Evolutionary conservation across 2,113 vertebrate genomes (phyloP).

Genomic region (Fregata magnificens): DNA sequence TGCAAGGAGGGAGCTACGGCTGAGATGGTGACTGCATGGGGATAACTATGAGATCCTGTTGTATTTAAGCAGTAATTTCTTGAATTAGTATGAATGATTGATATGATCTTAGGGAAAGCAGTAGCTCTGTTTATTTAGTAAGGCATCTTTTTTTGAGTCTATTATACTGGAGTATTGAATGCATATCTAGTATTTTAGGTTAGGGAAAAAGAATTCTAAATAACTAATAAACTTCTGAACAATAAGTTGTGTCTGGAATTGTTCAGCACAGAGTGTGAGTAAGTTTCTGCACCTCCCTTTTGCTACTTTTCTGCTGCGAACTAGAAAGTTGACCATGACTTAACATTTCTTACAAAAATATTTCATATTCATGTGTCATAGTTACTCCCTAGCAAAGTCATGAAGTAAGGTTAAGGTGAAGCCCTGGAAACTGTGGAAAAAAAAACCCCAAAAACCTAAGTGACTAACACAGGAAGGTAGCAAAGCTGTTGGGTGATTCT

Average conservation of each 20-base stretch:
- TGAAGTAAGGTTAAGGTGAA: neutral
- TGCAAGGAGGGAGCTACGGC: neutral
- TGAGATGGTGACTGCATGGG: neutral
- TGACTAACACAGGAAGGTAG: neutral
- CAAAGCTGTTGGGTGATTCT: neutral
- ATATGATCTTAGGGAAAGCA: neutral
- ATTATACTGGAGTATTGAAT: neutral
- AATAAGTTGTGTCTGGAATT: neutral
- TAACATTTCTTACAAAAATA: neutral
- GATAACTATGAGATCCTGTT: neutral
- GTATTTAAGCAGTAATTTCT: neutral
- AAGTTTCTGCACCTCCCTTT: neutral
- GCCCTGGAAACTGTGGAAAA: neutral
- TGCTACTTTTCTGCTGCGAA: neutral
- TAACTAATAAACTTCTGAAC: neutral
- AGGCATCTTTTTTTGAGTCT: neutral
- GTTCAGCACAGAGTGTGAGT: neutral
- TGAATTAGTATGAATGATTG: neutral
- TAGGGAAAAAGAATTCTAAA: neutral
- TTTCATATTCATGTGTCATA: neutral
- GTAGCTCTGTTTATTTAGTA: neutral
- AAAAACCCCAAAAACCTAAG: neutral
- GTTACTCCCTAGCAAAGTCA: neutral
- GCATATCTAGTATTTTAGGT: neutral
- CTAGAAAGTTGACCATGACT: neutral